Percentiles rank a stretch among this genome's conserved stretches.
These are phyloP conservation scores for Pherbina coryleti DNA, from an alignment of 2,888 invertebrate genomes.

Conservation along the genomic window DNA sequence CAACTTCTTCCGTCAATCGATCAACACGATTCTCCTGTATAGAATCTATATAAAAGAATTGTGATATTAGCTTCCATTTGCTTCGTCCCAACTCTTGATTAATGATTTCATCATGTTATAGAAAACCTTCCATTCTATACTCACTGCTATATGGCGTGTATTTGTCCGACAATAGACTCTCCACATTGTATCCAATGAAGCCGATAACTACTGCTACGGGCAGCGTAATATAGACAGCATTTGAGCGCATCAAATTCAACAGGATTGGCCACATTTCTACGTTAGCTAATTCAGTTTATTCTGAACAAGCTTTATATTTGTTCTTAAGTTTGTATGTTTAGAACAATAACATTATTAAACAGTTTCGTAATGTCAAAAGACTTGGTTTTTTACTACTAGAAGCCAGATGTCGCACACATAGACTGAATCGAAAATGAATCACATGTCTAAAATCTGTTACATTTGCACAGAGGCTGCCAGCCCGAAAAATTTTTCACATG, in stretches of 20 bases:
- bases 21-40: conserved; percentile 82
- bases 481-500: too few species aligned
- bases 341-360: not conserved
- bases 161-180: conserved; percentile 79
- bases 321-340: not conserved
- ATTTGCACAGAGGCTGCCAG: too few species aligned
- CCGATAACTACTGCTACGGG: conserved; percentile 88
- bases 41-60: conserved; percentile 71
- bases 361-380: not conserved
- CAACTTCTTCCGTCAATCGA: conserved; percentile 74
- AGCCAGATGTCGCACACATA: too few species aligned
- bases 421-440: too few species aligned
- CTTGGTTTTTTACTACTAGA: too few species aligned
- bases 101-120: not conserved
- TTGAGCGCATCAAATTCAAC: conserved; percentile 76
- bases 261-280: conserved; percentile 84
- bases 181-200: conserved; percentile 88
- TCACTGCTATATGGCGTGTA: conserved; percentile 82
- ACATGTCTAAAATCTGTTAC: too few species aligned
- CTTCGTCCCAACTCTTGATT: not conserved
- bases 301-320: too few species aligned
- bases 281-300: too few species aligned
- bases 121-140: conserved; percentile 48
- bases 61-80: too few species aligned
- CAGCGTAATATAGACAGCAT: conserved; percentile 83